phyloP scores from a whole-genome alignment of 1,140 invertebrate species.

The Aphelinus atriplicis region DNA sequence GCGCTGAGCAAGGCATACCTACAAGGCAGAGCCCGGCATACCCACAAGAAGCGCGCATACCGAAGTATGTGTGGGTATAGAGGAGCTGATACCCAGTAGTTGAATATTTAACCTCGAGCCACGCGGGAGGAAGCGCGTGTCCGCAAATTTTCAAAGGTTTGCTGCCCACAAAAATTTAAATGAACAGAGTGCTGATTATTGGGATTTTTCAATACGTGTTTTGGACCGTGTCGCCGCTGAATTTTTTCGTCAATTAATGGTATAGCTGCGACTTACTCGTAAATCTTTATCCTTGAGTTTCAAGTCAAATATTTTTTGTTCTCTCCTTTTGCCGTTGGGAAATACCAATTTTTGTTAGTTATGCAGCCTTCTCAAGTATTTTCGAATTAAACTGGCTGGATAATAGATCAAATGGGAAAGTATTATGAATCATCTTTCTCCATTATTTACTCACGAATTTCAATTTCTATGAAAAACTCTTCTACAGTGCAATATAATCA shows the following conservation, averaged over 20 bases:
- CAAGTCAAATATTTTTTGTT: no score
- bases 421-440: no score
- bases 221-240: background rate
- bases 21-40: background rate
- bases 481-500: no score
- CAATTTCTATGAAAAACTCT: no score
- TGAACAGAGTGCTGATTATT: background rate
- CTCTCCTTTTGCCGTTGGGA: no score
- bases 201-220: constrained; percentile 15
- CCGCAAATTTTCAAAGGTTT: constrained; percentile 6
- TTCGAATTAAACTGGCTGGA: no score
- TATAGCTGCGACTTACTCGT: constrained; percentile 7
- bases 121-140: background rate
- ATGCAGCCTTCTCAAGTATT: no score
- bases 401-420: no score
- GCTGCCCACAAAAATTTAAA: background rate
- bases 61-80: background rate
- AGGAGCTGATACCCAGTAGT: background rate
- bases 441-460: no score
- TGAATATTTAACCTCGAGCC: constrained; percentile 12
- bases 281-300: background rate
- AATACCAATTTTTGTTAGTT: no score
- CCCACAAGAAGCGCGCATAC: constrained; percentile 11
- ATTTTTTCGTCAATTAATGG: constrained; percentile 17
- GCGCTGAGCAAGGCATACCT: background rate